Evolutionary conservation across 2,797 vertebrate genomes (phyloP).

Genomic region (Tangara arthus): DNA sequence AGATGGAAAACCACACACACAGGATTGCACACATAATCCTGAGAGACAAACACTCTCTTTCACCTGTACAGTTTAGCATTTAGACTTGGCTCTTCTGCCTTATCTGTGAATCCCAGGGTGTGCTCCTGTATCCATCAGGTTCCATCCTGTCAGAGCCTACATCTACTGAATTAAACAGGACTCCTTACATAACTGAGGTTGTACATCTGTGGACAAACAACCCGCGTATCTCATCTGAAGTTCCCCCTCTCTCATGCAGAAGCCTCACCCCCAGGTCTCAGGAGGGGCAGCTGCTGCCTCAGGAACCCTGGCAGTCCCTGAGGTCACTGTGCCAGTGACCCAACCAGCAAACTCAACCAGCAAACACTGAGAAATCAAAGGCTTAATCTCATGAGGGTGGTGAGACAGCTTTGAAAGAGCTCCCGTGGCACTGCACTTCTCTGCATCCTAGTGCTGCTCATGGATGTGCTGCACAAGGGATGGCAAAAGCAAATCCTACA

Average conservation of each 20-base stretch:
- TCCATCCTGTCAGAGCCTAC: not conserved
- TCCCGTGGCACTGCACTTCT: not conserved
- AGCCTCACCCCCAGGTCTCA: not conserved
- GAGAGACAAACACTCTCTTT: not conserved
- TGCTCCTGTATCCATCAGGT: not conserved
- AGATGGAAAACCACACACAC: not conserved
- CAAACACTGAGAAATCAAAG: not conserved
- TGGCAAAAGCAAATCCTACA: not conserved
- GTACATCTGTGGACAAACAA: not conserved
- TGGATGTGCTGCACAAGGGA: accelerated
- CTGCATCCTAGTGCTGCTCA: not conserved
- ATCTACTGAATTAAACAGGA: not conserved
- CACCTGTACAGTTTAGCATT: not conserved
- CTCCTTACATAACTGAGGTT: not conserved
- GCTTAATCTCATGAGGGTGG: not conserved
- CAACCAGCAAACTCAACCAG: accelerated
- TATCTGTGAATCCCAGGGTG: not conserved
- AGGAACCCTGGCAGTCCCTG: not conserved
- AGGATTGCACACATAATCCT: not conserved
- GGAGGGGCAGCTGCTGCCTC: not conserved
- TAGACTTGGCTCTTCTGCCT: not conserved
- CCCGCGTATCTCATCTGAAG: not conserved
- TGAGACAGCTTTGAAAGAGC: not conserved
- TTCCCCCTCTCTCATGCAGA: not conserved
- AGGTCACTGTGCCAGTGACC: not conserved